These are phyloP conservation scores for Brachypalpus laphriformis DNA, from an alignment of 2,888 invertebrate species.

Conservation along the genomic window DNA sequence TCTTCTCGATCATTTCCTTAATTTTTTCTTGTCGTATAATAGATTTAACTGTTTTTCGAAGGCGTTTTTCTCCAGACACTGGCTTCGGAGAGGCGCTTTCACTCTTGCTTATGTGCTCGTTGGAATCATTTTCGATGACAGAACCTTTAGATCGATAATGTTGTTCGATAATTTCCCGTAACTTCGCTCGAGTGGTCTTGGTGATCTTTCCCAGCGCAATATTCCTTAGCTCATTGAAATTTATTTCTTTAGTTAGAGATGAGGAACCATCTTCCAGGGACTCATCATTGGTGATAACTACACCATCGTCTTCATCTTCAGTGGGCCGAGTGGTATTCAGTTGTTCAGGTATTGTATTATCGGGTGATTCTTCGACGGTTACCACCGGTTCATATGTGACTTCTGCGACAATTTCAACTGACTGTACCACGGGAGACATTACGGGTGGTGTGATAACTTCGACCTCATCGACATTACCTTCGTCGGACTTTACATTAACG, in stretches of 20 bases:
- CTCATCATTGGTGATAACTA: constrained; percentile 77
- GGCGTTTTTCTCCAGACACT: constrained; percentile 54
- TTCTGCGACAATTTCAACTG: constrained; percentile 12
- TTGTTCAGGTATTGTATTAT: neutral
- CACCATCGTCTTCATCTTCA: constrained; percentile 77
- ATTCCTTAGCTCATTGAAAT: constrained; percentile 80
- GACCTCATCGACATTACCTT: neutral
- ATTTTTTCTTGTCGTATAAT: constrained; percentile 82
- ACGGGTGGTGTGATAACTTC: constrained; percentile 5
- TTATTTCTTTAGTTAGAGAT: constrained; percentile 78
- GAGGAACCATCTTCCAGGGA: constrained; percentile 53
- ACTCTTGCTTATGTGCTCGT: constrained; percentile 25
- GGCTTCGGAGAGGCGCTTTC: constrained; percentile 68
- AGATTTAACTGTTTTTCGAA: constrained; percentile 79
- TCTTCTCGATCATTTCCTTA: constrained; percentile 83
- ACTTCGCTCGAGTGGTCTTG: constrained; percentile 80
- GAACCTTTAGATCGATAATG: constrained; percentile 80
- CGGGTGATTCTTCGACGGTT: neutral
- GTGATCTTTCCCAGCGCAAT: constrained; percentile 79
- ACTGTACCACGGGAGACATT: neutral
- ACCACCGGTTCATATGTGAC: neutral
- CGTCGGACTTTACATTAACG: neutral
- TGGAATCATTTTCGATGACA: constrained; percentile 78
- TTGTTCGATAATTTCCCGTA: constrained; percentile 80
- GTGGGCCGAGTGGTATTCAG: constrained; percentile 7